phyloP scores from a whole-genome alignment of 2,797 vertebrate genomes.

The Fistularia commersonii region DNA sequence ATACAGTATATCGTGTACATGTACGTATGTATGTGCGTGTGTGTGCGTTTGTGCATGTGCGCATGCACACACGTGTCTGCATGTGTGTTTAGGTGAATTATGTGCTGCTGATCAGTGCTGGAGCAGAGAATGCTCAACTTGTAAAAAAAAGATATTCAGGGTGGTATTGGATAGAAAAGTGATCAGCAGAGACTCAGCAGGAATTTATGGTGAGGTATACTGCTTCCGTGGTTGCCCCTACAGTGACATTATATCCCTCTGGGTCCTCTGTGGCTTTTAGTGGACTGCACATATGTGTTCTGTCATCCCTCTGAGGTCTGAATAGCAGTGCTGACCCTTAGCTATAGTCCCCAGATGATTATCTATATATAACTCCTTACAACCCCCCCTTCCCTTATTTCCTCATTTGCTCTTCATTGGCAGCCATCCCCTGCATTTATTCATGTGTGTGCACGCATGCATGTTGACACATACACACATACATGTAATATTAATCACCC shows the following conservation, averaged over 20 bases:
- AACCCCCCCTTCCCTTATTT: constrained; percentile 4
- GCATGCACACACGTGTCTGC: too few species aligned
- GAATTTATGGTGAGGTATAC: constrained; percentile 22
- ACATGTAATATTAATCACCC: constrained; percentile 49
- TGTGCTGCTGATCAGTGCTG: not conserved
- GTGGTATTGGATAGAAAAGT: not conserved
- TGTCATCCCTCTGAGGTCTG: constrained; percentile 11
- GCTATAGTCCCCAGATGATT: constrained; percentile 21
- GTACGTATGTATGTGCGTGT: not conserved
- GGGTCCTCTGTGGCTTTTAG: constrained; percentile 2
- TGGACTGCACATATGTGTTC: not conserved
- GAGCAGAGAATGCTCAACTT: not conserved
- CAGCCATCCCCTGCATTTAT: constrained; percentile 17
- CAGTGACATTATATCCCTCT: constrained; percentile 10
- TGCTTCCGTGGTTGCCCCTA: constrained; percentile 2
- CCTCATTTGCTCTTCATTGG: constrained; percentile 9
- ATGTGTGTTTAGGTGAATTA: too few species aligned
- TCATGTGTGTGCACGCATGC: constrained; percentile 37
- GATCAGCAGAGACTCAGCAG: not conserved
- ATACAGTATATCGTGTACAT: too few species aligned
- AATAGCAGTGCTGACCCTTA: constrained; percentile 11
- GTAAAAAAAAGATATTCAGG: not conserved
- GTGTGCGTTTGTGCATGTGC: too few species aligned
- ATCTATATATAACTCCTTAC: constrained; percentile 38
- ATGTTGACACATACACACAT: constrained; percentile 28